Conservation (phyloP, 1,140 invertebrate species). For the Drosophila tani region DNA sequence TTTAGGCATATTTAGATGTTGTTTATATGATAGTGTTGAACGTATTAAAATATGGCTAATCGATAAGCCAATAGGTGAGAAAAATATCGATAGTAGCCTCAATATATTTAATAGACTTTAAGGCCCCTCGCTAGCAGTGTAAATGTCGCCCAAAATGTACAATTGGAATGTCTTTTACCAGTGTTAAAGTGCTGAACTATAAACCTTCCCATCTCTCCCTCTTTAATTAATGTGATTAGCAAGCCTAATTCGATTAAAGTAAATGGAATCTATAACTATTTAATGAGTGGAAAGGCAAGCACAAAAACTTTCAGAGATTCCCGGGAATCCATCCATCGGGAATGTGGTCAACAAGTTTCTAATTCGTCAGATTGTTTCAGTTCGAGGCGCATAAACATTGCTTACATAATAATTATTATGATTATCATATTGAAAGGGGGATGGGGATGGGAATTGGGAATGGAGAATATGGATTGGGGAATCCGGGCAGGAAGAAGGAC, state of each 20-base stretch:
- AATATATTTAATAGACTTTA: no score
- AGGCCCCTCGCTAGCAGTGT: no score
- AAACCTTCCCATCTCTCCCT: not conserved
- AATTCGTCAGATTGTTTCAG: conserved; percentile 50
- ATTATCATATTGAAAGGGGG: conserved; percentile 68
- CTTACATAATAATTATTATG: conserved; percentile 68
- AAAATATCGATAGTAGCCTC: no score
- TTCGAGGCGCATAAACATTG: conserved; percentile 61
- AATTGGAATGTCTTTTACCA: no score
- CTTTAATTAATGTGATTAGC: conserved; percentile 1
- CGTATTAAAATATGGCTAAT: no score
- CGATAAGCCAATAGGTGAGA: no score
- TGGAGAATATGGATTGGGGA: conserved; percentile 9
- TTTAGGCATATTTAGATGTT: no score
- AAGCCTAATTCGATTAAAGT: not conserved
- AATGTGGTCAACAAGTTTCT: conserved; percentile 26
- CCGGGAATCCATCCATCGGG: no score
- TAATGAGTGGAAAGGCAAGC: conserved; percentile 3
- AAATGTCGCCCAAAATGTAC: no score
- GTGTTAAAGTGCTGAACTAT: no score
- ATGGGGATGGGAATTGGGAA: not conserved
- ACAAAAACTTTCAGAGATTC: not conserved
- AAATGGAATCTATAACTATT: conserved; percentile 8
- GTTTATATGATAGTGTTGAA: no score
- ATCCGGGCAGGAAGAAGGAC: not conserved